Evolutionary conservation across 1,140 invertebrate species (phyloP).

Genomic region (Anoplolepis gracilipes): DNA sequence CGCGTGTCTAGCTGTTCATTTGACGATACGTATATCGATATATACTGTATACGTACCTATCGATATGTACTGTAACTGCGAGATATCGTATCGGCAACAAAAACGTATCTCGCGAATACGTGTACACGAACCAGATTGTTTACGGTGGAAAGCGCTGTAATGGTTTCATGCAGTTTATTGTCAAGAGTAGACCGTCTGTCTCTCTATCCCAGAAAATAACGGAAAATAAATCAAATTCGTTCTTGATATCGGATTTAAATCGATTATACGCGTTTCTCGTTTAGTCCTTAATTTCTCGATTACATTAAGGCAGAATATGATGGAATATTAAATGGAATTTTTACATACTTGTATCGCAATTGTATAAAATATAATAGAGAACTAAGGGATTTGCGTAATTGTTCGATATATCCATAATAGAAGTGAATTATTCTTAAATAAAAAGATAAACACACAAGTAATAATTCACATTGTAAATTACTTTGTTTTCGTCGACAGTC

Average conservation of each 20-base stretch:
- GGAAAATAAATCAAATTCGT: conserved; percentile 36
- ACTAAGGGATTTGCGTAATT: not conserved
- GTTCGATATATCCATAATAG: conserved; percentile 12
- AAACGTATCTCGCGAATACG: conserved; percentile 39
- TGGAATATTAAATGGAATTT: conserved; percentile 37
- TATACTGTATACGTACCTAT: too few species aligned
- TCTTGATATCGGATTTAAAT: conserved; percentile 41
- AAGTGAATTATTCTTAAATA: conserved; percentile 41
- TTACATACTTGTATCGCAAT: not conserved
- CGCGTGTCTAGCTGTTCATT: conserved; percentile 48
- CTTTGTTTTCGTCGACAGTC: conserved; percentile 11
- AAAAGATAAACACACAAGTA: not conserved
- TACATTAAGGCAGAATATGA: not conserved
- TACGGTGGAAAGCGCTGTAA: conserved; percentile 42
- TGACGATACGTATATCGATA: conserved; percentile 19
- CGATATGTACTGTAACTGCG: not conserved
- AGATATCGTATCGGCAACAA: conserved; percentile 30
- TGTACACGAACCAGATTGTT: conserved; percentile 31
- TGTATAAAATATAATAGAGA: not conserved
- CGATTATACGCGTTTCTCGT: not conserved
- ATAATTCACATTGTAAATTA: not conserved
- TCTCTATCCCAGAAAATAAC: conserved; percentile 14
- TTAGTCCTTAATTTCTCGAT: conserved; percentile 38
- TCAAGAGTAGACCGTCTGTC: not conserved
- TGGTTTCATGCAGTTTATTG: conserved; percentile 53